Evolutionary conservation across 2,797 vertebrate species (phyloP), one percentile per base, ranked within the genome.

Genomic region (Trachurus trachurus): DNA sequence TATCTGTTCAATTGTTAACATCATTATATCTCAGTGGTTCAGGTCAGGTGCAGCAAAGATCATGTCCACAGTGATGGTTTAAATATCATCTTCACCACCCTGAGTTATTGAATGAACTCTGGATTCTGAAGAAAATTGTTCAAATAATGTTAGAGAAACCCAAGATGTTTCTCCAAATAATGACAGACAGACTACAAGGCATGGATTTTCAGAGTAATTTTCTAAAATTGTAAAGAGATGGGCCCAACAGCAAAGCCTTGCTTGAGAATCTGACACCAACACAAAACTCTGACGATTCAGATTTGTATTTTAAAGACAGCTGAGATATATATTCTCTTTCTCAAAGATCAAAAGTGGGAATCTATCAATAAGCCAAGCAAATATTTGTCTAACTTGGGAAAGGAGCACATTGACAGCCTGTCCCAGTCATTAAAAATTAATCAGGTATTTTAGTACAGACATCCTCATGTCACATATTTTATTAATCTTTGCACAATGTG

Each of bases 401-500:
- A 21, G 1, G 5, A 12, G 9, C 50, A 52, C 50, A 22, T 5
- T 21, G n/a, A 52, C n/a, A 52, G 21, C 50, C 50, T 52, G 21
- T 52, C n/a, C 50, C 50, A 52, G n/a, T 52, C 10, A 52, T 52
- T 21, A 22, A 22, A 22, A 21, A 52, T 52, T 1, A 50, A 47
- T 17, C 45, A 47, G 19, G n/a, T 50, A 21, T n/a, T 50, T 19
- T 50, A 50, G 9, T 50, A 50, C 49, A 50, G 19, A 21, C 49
- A n/a, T 21, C n/a, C 10, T 4, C 10, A 40, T 57, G 40, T 60
- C 1, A 42, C n/a, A 21, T 37, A 5, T 69, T 64, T 39, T 22
- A 69, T 62, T 19, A 63, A 63, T 69, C 26, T 53, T 42, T 34
- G 29, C 22, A 44, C 7, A 68, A 63, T 22, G n/a, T 22, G n/a